Conservation (phyloP, 1,140 invertebrate genomes). For the Danaus melanippus region DNA sequence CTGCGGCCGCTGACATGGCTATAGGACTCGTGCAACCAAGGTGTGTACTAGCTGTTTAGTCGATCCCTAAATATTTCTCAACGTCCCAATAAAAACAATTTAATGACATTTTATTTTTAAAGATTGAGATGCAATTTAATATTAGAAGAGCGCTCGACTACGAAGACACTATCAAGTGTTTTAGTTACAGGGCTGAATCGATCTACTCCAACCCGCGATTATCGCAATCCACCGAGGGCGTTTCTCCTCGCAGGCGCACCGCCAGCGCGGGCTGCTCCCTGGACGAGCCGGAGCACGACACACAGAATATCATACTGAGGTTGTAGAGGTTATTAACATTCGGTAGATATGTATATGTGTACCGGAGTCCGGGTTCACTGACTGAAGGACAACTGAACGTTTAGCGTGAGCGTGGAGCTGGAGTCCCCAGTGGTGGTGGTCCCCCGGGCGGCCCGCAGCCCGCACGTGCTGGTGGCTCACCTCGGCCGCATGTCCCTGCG, state of each 20-base stretch:
- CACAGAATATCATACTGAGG: slow-evolving; percentile 54
- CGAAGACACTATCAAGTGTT: not conserved
- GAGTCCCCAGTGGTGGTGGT: slow-evolving; percentile 93
- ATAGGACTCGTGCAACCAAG: slow-evolving; percentile 88
- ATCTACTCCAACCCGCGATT: slow-evolving; percentile 73
- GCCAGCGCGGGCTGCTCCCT: slow-evolving; percentile 46
- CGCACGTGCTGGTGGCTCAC: slow-evolving; percentile 92
- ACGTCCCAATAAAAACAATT: too few species aligned
- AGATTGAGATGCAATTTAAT: too few species aligned
- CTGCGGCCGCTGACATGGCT: slow-evolving; percentile 94
- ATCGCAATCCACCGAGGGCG: slow-evolving; percentile 62
- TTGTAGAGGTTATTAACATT: slow-evolving; percentile 9
- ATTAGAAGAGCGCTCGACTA: not conserved
- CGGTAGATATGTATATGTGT: too few species aligned
- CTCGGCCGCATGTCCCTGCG: slow-evolving; percentile 88
- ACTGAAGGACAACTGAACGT: too few species aligned
- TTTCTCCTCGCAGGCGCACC: slow-evolving; percentile 60
- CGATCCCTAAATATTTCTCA: too few species aligned
- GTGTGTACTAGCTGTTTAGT: slow-evolving; percentile 18
- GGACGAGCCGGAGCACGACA: slow-evolving; percentile 50
- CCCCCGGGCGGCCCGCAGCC: slow-evolving; percentile 82
- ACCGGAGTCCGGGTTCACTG: too few species aligned
- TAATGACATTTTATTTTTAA: too few species aligned
- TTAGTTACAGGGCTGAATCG: slow-evolving; percentile 52
- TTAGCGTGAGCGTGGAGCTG: slow-evolving; percentile 81